Conservation (phyloP, 2,797 vertebrate species). For the Diglossa cyanea region DNA sequence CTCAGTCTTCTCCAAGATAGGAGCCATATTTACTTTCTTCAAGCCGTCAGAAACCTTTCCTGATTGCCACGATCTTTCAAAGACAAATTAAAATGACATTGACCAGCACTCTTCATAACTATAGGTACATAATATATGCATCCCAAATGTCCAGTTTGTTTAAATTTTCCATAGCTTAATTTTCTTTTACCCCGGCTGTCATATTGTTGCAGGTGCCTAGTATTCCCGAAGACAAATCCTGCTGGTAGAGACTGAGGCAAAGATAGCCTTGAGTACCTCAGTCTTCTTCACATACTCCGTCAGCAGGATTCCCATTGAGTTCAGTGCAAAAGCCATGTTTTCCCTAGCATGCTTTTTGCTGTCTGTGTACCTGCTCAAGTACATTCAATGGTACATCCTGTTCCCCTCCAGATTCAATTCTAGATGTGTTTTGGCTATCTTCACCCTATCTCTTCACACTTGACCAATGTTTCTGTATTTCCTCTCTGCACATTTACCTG, state of each 20-base stretch:
- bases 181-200: not conserved
- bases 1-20: not conserved
- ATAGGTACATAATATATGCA: too few relatives aligned
- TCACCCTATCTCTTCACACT: not conserved
- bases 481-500: not conserved
- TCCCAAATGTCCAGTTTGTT: not conserved
- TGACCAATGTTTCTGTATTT: not conserved
- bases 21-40: not conserved
- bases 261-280: not conserved
- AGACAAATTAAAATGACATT: not conserved
- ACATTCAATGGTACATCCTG: too few relatives aligned
- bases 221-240: not conserved
- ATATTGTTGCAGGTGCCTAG: not conserved
- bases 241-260: not conserved
- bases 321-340: accelerated
- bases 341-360: not conserved
- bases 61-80: not conserved
- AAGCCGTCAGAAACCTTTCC: not conserved
- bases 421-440: not conserved
- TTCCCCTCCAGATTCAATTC: not conserved
- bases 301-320: not conserved
- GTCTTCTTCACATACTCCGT: not conserved
- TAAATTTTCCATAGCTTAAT: not conserved
- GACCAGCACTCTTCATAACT: not conserved
- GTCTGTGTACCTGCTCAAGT: not conserved